These are phyloP conservation scores for Atta colombica DNA, from an alignment of 1,140 invertebrate genomes.

Conservation along the genomic window DNA sequence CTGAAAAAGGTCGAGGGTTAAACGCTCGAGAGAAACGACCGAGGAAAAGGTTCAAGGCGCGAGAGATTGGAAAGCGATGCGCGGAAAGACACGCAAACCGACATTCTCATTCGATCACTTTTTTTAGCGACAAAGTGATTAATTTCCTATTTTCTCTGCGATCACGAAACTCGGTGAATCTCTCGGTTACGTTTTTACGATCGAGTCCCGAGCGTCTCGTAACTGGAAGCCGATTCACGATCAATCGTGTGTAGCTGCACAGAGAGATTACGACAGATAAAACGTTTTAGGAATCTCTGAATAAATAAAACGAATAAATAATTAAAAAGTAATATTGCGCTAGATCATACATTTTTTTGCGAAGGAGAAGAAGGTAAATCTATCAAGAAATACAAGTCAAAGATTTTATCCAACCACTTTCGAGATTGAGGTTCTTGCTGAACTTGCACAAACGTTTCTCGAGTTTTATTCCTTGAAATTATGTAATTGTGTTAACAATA, in stretches of 20 bases:
- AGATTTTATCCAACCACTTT: background rate
- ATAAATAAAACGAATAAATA: conserved; percentile 31
- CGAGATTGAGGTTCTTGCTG: background rate
- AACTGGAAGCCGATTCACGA: conserved; percentile 18
- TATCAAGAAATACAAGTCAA: background rate
- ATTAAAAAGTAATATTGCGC: background rate
- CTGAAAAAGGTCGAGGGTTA: conserved; percentile 68
- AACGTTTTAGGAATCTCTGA: conserved; percentile 10
- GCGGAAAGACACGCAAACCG: background rate
- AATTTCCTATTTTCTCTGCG: conserved; percentile 35
- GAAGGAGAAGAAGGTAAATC: background rate
- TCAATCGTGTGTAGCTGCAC: conserved; percentile 16
- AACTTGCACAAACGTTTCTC: background rate
- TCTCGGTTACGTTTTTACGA: conserved; percentile 32
- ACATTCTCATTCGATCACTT: background rate
- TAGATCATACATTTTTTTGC: conserved; percentile 6
- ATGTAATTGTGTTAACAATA: background rate
- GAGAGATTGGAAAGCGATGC: conserved; percentile 46
- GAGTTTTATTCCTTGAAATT: background rate
- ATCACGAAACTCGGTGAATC: conserved; percentile 53
- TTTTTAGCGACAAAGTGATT: conserved; percentile 48
- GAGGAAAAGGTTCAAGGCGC: conserved; percentile 61
- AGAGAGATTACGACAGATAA: conserved; percentile 40
- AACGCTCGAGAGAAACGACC: conserved; percentile 69
- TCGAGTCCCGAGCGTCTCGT: conserved; percentile 40